These are phyloP conservation scores for Phoeniculus purpureus DNA, from an alignment of 2,797 vertebrate genomes.

Conservation along the genomic window DNA sequence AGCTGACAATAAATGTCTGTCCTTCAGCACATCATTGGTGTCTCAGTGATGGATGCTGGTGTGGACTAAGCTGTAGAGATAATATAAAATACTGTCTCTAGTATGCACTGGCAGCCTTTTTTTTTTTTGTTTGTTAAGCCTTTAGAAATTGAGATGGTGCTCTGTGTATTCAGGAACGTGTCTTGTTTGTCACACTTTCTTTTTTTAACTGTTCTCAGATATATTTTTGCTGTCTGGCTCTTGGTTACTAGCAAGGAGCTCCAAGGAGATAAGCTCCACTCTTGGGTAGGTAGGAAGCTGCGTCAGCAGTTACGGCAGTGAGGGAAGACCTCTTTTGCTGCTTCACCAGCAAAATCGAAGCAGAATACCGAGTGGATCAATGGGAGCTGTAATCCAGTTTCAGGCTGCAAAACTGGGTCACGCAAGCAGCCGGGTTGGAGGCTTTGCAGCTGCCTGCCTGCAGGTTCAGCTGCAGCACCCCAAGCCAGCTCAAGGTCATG, in stretches of 20 bases:
- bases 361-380: conserved; percentile 5
- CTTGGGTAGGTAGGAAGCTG: conserved; percentile 2
- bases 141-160: conserved; percentile 27
- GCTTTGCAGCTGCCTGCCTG: not conserved
- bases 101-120: not conserved
- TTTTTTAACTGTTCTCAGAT: conserved; percentile 27
- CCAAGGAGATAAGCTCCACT: conserved; percentile 2
- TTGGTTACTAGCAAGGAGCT: conserved; percentile 35
- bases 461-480: fast-evolving
- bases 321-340: not conserved
- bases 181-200: conserved; percentile 38
- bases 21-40: conserved; percentile 3
- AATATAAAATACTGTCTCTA: conserved; percentile 30
- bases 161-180: not conserved
- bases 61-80: not conserved
- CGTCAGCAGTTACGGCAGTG: not conserved
- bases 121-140: not conserved
- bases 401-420: not conserved
- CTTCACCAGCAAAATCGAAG: not conserved
- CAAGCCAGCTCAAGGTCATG: not conserved
- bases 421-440: fast-evolving
- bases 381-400: conserved; percentile 7
- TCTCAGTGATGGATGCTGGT: conserved; percentile 32
- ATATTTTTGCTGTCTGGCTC: conserved; percentile 52
- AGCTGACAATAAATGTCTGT: conserved; percentile 49